Base-by-base conservation (phyloP, 2,888 invertebrate genomes). In the Sphaerophoria taeniata region DNA sequence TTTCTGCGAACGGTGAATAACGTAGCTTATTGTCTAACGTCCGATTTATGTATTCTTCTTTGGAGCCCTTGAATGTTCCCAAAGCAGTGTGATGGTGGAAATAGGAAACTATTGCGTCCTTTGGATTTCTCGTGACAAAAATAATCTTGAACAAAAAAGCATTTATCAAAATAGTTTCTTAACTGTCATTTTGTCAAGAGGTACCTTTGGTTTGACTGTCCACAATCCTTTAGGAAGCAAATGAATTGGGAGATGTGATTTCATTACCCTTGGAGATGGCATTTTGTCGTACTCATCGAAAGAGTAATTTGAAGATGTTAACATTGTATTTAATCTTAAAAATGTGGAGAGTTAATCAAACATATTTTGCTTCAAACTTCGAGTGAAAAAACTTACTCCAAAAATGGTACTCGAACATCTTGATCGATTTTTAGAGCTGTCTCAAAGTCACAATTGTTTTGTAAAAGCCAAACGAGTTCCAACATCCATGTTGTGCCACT, bases 111-210 rank as follows among this genome's bases (percentile, higher is more conserved):
- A 94, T 94, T 0, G 96, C 95, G 90, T 97, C 97, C 90, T 96
- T 95, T 0, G 97, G 96, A 91, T 97, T 96, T 83, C 97, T 93
- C 0, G 96, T 96, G 0, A 97, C 94, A 89, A 97, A 97, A 53
- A 97, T 94, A 34, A 96, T 93, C 93, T 95, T 11, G 33, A 43
- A 43, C 2, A 36, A 12, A 36, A 34, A 16, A 11, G 0, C 45
- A 6, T 6, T 45, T n/a, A 14, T 14, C n/a, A 47, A 47, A 14
- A 14, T 14, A 47, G 45, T n/a, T 45, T 45, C n/a, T 24, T 65
- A 16, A 9, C 24, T 5, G 63, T n/a, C 11, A 77, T 61, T 11
- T 77, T 61, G n/a, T 45, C 4, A 24, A 24, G 2, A 45, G 3
- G 9, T 3, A 39, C 39, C 6, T 39, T 39, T 39, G n/a, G n/a